Conservation (phyloP, 2,888 invertebrate genomes). For the Mimas tiliae region DNA sequence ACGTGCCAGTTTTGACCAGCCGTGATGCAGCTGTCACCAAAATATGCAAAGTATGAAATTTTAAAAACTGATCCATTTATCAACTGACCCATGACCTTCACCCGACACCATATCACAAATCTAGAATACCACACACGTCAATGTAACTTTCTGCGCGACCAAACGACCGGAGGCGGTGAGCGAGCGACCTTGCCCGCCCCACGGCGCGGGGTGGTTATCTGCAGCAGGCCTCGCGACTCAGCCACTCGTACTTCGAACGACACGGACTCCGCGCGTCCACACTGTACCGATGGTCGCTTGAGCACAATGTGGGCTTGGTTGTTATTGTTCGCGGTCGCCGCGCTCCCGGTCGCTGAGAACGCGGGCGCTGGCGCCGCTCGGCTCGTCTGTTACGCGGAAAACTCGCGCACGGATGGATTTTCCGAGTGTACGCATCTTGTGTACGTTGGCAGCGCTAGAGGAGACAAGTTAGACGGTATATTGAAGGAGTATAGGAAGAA, state of each 20-base stretch:
- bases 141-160: constrained; percentile 19
- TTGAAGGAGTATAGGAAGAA: constrained; percentile 79
- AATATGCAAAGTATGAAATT: not conserved
- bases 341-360: constrained; percentile 52
- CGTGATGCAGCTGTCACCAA: too few species aligned
- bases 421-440: constrained; percentile 82
- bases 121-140: constrained; percentile 9
- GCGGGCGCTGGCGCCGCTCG: constrained; percentile 80
- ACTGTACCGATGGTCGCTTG: constrained; percentile 50
- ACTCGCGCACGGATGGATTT: constrained; percentile 59
- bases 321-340: constrained; percentile 61
- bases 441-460: constrained; percentile 73
- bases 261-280: constrained; percentile 65
- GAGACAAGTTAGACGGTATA: constrained; percentile 69
- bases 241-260: constrained; percentile 74
- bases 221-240: constrained; percentile 52
- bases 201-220: constrained; percentile 78
- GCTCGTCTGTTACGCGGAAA: constrained; percentile 76
- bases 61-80: not conserved
- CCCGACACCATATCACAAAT: constrained; percentile 14
- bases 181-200: constrained; percentile 69
- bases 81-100: constrained; percentile 9
- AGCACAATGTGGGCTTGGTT: constrained; percentile 71
- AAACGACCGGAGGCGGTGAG: constrained; percentile 48
- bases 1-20: too few species aligned